Base-by-base conservation (phyloP, 2,888 invertebrate species). In the Balanococcus diminutus region DNA sequence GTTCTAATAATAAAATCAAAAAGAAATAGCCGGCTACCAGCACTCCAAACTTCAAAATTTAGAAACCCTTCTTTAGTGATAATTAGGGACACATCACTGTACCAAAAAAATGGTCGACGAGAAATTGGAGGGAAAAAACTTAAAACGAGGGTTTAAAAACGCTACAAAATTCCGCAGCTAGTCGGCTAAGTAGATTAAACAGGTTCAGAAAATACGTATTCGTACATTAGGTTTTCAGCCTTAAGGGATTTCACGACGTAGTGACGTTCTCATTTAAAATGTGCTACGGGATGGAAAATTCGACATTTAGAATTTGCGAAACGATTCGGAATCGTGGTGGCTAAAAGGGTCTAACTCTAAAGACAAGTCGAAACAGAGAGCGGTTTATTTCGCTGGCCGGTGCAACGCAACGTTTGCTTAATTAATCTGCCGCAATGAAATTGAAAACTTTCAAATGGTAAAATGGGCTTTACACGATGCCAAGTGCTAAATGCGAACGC, bases 361-460 rank as follows among this genome's bases (percentile, higher is more conserved):
- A 56, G 56, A 56, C 56, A 16, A 67, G 67, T 31, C 67, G 28
- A 67, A 67, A 28, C 28, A 28, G 8, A 28, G 14, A 28, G 28
- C 28, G 9, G 67, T 67, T 67, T 67, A 28, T 28, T n/a, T 67
- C 28, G 28, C 67, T 28, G 16, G 25, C 9, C 46, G 46, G 46
- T 56, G 22, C 56, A 56, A 14, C n/a, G 46, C n/a, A 8, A 67
- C 28, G 67, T 67, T 67, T 67, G 28, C 67, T 67, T 67, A 67
- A 67, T 67, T 67, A 67, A 67, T 67, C 67, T 31, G 67, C 16
- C 67, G 67, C 67, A 67, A 67, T 67, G 67, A 67, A 67, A 67
- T 67, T 28, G 28, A 67, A 67, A 28, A n/a, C 28, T 67, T 67
- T 14, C 25, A n/a, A n/a, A 51, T 9, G 11, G 2, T 5, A 56